Evolutionary conservation across 2,888 invertebrate species (phyloP), one percentile per base, ranked within the genome.

Genomic region (Encarsia formosa): DNA sequence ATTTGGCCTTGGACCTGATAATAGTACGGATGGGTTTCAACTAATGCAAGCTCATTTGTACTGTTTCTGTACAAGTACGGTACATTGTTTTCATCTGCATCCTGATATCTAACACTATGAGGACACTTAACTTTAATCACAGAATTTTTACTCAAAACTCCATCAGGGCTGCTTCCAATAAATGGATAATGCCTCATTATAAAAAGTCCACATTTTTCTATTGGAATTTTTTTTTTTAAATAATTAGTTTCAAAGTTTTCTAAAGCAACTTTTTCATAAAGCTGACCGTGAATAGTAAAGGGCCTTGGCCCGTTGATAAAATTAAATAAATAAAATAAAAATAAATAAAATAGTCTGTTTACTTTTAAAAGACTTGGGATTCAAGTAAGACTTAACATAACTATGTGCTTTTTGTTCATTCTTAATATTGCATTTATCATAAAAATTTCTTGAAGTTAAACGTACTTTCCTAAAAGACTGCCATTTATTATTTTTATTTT

Each of bases 61-160:
- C 15, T 8, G 6, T 35, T 39, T 26, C 31, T 32, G 18, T 39
- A 31, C 29, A 57, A 18, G 29, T 54, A 57, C 39, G 54, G 46
- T 11, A 57, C 54, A 34, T 48, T 49, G 23, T 47, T 11, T 16
- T 37, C 37, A 37, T 37, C 26, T 49, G 23, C 16, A 37, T 34
- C 32, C 50, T 46, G n/a, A 15, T 38, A 20, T 48, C 44, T 40
- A n/a, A 35, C 18, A 16, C 29, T 13, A 43, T 43, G 19, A 5
- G 32, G 43, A 29, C 31, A 31, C 31, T 43, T 31, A 6, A 43
- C 43, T 43, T 43, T 31, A 31, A 43, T 32, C 16, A 43, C 18
- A 16, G 31, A 19, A 13, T 26, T 2, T 29, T 15, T 13, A 9
- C n/a, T 11, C 15, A 43, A 29, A 6, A 43, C 15, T 9, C 43